Conservation (phyloP, 2,113 vertebrate species). For the Myiozetetes cayanensis region DNA sequence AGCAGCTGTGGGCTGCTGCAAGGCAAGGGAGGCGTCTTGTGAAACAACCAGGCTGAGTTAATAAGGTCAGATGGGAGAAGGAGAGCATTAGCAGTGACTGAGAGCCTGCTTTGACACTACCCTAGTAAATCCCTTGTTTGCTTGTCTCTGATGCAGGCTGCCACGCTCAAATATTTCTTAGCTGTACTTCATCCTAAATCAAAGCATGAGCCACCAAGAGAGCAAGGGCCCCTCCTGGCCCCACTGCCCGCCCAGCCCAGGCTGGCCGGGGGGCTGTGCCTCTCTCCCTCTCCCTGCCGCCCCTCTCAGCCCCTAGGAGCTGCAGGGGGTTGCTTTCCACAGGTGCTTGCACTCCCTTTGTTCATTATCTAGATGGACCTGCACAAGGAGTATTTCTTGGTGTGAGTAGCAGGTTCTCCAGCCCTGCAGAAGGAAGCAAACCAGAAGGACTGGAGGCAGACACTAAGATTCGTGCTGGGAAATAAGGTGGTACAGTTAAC, state of each 20-base stretch:
- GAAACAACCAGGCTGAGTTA: not conserved
- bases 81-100: not conserved
- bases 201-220: not conserved
- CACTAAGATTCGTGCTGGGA: not conserved
- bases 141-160: not conserved
- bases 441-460: not conserved
- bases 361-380: not conserved
- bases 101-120: not conserved
- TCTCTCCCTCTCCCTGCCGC: not conserved
- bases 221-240: rapidly evolving
- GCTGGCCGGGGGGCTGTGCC: rapidly evolving
- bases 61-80: constrained; percentile 5
- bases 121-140: not conserved
- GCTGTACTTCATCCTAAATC: not conserved
- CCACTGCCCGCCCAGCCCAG: rapidly evolving
- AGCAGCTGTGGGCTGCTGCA: not conserved
- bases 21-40: not conserved
- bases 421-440: not conserved
- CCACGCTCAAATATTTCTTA: not conserved
- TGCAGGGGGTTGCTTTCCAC: too few relatives aligned
- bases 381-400: not conserved
- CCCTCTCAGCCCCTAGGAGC: not conserved
- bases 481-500: not conserved
- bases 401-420: not conserved
- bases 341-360: not conserved